Base-by-base conservation (phyloP, 2,888 invertebrate species). In the Mythimna lalbum region DNA sequence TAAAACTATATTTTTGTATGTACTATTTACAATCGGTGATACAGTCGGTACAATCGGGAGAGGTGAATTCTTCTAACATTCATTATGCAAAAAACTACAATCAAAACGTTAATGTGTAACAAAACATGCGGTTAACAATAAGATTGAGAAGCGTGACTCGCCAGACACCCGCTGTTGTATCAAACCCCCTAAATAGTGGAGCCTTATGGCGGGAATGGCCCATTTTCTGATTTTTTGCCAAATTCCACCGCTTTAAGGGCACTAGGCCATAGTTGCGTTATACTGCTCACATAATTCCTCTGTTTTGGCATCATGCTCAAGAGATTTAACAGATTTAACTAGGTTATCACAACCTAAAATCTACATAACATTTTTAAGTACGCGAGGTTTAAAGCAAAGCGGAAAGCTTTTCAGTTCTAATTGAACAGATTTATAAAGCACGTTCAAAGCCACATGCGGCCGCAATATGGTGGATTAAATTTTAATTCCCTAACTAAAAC, bases 221-320 rank as follows among this genome's bases (percentile, higher is more conserved):
- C 19, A 61, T 59, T 76, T 73, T 64, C 80, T 70, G 65, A 55
- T 56, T 76, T 64, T 68, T 63, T 79, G 77, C 80, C 79, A 77
- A 73, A 64, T 52, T 33, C 49, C 9, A 21, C 21, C 50, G 47
- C 21, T 67, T 19, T 63, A 60, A 50, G 64, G 53, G 9, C 50
- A 63, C 52, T 60, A 21, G 53, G 50, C 47, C 66, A 72, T 47
- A 60, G 23, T 52, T 31, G n/a, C 39, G 49, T 52, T 52, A 62
- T 56, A 27, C 17, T 27, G 31, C 49, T 61, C 27, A 36, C 53
- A 66, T 53, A 47, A 49, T 12, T 65, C 52, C 21, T 59, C 57
- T 31, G 10, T 50, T 65, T 62, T 62, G 62, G 57, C 72, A 77
- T 55, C 27, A 63, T 12, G 21, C 39, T 49, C 27, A 50, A 3